Base-by-base conservation (phyloP, 1,140 invertebrate genomes). In the Eufriesea mexicana region DNA sequence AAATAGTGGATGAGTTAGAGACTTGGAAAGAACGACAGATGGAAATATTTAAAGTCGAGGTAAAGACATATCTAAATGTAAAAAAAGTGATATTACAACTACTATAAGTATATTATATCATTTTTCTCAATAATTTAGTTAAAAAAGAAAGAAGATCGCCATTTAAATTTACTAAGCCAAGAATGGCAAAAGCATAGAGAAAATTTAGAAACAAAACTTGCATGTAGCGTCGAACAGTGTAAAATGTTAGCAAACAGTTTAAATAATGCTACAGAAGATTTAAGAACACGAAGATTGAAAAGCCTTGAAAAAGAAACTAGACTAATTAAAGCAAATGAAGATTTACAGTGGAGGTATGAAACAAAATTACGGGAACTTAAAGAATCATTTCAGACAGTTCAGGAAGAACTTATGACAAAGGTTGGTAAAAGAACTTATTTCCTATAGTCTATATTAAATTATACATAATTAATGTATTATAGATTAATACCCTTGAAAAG, bases 11-110 rank as follows among this genome's bases (percentile, higher is more conserved):
- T 42, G 95, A 95, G 74, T 90, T 95, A 8, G 94, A 95, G 90
- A 93, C 92, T 6, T 95, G 95, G 95, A 95, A 95, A 87, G 93
- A 95, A 84, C 89, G 87, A 47, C 93, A 95, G 81, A 94, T 94
- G 75, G 92, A 94, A 86, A 89, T 94, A 79, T 95, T 95, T 85
- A 90, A 86, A 82, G 81, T 86, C 28, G 93, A 94, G 89, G 94
- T 95, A 90, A 87, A 83, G 59, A 57, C 49, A n/a, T 49, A 25
- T 72, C 14, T 62, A 35, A 79, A n/a, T 67, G 18, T 55, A 75
- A 49, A 14, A 23, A 25, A 4, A 57, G 35, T 20, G 70, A n/a
- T 55, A 25, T 9, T 35, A 61, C 35, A 16, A 71, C 64, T 81
- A 45, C 7, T 20, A 28, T 16, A 54, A 42, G 49, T 57, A 62